These are phyloP conservation scores for Pipistrellus pipistrellus DNA, from an alignment of 2,797 vertebrate genomes.

Conservation along the genomic window DNA sequence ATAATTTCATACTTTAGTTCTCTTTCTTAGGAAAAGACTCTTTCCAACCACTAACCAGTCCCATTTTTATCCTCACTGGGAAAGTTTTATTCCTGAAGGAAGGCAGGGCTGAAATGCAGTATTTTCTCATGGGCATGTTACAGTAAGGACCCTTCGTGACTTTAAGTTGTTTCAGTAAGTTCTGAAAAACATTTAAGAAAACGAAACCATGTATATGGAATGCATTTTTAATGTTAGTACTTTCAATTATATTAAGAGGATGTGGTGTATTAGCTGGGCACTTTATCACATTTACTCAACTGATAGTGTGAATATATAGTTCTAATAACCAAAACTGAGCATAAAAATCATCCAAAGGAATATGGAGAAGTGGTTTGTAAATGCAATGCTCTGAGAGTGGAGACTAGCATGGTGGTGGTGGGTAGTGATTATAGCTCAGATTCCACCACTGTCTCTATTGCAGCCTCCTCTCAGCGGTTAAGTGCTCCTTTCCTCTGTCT, in stretches of 20 bases:
- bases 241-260: conserved; percentile 11
- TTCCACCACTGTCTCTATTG: conserved; percentile 27
- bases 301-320: background rate
- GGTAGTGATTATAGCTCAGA: background rate
- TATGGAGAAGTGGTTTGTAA: background rate
- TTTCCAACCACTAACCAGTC: background rate
- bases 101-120: background rate
- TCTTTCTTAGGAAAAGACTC: background rate
- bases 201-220: background rate
- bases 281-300: background rate
- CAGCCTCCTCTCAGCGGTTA: conserved; percentile 4
- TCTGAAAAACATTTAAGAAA: background rate
- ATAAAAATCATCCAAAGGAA: background rate
- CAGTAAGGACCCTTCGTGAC: background rate
- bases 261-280: background rate
- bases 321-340: background rate
- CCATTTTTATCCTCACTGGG: background rate
- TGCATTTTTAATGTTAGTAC: background rate
- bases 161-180: background rate
- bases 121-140: background rate
- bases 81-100: background rate
- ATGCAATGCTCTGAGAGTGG: background rate
- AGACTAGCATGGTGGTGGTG: background rate
- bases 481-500: conserved; percentile 53
- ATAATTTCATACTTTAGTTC: background rate